Base-by-base conservation (phyloP, 1,140 invertebrate species). In the Bombus breviceps region DNA sequence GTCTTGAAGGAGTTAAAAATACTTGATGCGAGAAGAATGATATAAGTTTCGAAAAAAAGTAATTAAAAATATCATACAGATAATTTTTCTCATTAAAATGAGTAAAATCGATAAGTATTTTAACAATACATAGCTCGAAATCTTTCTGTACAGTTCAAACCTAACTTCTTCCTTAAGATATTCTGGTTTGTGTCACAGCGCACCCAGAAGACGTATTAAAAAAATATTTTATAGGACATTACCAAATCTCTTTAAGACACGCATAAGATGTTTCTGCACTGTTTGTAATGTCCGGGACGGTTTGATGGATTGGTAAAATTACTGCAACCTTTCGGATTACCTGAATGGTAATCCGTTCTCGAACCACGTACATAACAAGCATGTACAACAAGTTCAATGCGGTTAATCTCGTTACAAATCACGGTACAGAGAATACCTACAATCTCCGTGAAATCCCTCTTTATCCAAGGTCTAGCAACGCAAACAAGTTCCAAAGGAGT, bases 371-470 rank as follows among this genome's bases (percentile, higher is more conserved):
- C 47, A 22, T 53, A 53, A 53, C 47, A 22, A 53, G 47, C 47
- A 53, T 18, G 34, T 32, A 32, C 10, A 39, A 47, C n/a, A 18
- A 57, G 66, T 78, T 32, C 62, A n/a, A 68, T 28, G 8, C 39
- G 25, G 12, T 18, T 83, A 83, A 83, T 83, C 34, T 53, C 64
- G 76, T 83, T 83, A 83, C 47, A 57, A 34, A 39, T 78, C 18
- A n/a, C 15, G 15, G n/a, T 78, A 12, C 6, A 25, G 39, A 39
- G 81, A 83, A 83, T 71, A 83, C 82, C 47, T 78, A 83, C 82
- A 83, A 83, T 18, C 74, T 43, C 62, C 64, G 34, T 28, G 25
- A 77, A 83, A 83, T 78, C 74, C 82, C 37, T 22, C n/a, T n/a
- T 68, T 69, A 34, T 77, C 47, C 74, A 41, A 59, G 64, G 71